Conservation (phyloP, 2,113 vertebrate genomes). For the Hippolais icterina region DNA sequence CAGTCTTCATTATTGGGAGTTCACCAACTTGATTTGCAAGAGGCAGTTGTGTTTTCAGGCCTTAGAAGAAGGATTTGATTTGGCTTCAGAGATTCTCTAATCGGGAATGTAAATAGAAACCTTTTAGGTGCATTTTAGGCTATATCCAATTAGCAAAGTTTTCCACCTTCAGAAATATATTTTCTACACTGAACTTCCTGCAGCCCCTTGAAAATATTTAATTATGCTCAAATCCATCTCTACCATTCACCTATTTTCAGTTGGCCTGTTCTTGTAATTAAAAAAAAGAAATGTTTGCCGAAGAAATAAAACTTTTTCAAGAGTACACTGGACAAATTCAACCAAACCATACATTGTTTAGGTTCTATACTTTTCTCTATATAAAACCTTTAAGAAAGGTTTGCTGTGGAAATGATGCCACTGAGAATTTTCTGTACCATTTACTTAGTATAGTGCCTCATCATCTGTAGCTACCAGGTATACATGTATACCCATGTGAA, state of each 20-base stretch:
- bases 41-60: not conserved
- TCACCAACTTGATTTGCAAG: not conserved
- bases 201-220: not conserved
- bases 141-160: not conserved
- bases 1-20: not conserved
- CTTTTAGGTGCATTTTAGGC: not conserved
- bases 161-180: not conserved
- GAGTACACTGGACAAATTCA: not conserved
- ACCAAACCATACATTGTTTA: not conserved
- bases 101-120: not conserved
- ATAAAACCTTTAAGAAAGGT: no score
- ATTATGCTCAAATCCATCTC: not conserved
- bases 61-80: not conserved
- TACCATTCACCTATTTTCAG: not conserved
- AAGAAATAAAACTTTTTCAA: not conserved
- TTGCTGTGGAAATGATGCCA: not conserved
- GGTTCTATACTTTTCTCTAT: not conserved
- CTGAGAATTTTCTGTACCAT: not conserved
- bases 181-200: not conserved
- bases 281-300: not conserved
- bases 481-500: not conserved
- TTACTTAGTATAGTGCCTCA: not conserved
- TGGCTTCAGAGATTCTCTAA: not conserved
- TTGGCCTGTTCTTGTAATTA: not conserved
- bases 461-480: not conserved